These are phyloP conservation scores for Ferrisia virgata DNA, from an alignment of 2,888 invertebrate species.

Conservation along the genomic window DNA sequence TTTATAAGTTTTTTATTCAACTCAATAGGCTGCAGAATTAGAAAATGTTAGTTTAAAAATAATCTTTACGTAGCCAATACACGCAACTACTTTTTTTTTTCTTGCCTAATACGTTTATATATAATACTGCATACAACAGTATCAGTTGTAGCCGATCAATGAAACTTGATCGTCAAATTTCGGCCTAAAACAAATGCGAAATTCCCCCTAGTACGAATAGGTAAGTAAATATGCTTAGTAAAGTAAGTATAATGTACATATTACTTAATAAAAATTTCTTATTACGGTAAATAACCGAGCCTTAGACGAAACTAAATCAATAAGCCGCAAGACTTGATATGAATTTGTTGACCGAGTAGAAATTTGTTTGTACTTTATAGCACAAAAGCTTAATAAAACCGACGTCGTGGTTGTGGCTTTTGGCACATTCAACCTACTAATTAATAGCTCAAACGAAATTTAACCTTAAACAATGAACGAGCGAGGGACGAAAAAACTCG, in stretches of 20 bases:
- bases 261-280: neutral
- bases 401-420: neutral
- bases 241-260: neutral
- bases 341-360: neutral
- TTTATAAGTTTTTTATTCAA: conserved; percentile 45
- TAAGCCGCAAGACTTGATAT: neutral
- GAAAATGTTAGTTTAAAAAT: conserved; percentile 12
- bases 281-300: neutral
- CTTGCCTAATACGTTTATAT: too few relatives aligned
- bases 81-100: neutral
- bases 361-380: neutral
- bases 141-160: neutral
- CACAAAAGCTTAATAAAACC: neutral
- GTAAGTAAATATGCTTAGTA: neutral
- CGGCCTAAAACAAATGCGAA: neutral
- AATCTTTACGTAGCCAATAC: neutral
- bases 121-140: too few relatives aligned
- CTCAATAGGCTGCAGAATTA: conserved; percentile 33
- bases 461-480: neutral
- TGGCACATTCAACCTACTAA: neutral
- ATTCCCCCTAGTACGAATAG: neutral
- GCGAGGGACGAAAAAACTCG: neutral
- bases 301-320: neutral
- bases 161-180: neutral
- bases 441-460: neutral